These are phyloP conservation scores for Portevinia maculata DNA, from an alignment of 2,888 invertebrate genomes.

Conservation along the genomic window DNA sequence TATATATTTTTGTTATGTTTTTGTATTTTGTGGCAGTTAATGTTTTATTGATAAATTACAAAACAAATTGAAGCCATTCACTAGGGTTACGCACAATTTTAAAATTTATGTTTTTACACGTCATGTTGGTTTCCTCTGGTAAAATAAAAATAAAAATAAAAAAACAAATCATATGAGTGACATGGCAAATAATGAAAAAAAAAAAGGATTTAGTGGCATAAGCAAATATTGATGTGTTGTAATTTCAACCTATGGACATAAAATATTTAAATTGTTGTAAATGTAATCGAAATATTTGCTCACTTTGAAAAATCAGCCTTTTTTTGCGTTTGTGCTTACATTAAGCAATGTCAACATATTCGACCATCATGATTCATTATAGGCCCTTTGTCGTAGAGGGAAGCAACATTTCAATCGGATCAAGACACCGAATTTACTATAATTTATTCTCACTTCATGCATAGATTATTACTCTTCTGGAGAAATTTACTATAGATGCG, in stretches of 20 bases:
- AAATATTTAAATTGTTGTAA: constrained; percentile 14
- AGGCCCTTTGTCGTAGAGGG: no score
- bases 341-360: no score
- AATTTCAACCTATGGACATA: constrained; percentile 15
- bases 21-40: constrained; percentile 52
- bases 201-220: constrained; percentile 22
- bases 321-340: no score
- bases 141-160: background rate
- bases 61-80: constrained; percentile 64
- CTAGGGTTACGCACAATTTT: constrained; percentile 54
- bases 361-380: no score
- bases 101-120: background rate
- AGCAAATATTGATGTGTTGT: constrained; percentile 22
- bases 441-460: no score
- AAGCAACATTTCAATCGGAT: no score
- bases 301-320: background rate
- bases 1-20: constrained; percentile 10
- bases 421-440: no score
- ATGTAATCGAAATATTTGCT: constrained; percentile 10
- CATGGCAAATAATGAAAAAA: constrained; percentile 4
- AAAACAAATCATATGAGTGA: background rate
- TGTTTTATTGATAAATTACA: constrained; percentile 68
- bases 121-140: background rate
- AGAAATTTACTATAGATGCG: no score
- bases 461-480: no score